Evolutionary conservation across 2,888 invertebrate genomes (phyloP), one percentile per base, ranked within the genome.

Genomic region (Rotaria macrura): DNA sequence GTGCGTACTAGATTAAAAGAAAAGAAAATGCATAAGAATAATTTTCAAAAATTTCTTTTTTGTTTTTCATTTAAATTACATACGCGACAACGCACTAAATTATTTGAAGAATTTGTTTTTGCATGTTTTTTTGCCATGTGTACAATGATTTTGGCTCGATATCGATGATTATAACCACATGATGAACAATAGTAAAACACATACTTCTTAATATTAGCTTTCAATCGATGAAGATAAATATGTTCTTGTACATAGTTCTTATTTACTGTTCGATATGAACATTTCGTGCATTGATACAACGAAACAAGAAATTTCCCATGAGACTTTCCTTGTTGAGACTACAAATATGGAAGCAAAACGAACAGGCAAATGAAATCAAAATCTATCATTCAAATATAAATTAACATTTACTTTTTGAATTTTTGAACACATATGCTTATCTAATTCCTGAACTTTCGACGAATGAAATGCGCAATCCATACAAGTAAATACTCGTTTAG

Each of bases 201-300:
- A 29, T 65, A 34, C 20, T 65, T 65, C 20, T 34, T 14, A 38
- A 14, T n/a, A n/a, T n/a, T 79, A 25, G 14, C 0, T 25, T 79
- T 79, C 6, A 43, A 25, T 40, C 38, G 79, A 79, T 79, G 79
- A 12, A 43, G n/a, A 43, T 40, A 43, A 79, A 43, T 79, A 79
- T 79, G 79, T 25, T 79, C 43, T 79, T 25, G 38, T 2, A 34
- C 43, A 43, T 79, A 79, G 43, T n/a, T 43, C 10, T 7, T 9
- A 79, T 43, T 79, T 23, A 79, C 38, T 79, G 79, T 79, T 12
- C 79, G 79, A 43, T 79, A 79, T 43, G n/a, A 79, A 79, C 79
- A 79, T 43, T 79, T 79, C 4, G 43, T 79, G 43, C 79, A 79
- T n/a, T 79, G 14, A n/a, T 79, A 79, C n/a, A 79, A 25, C 10